phyloP scores from a whole-genome alignment of 2,113 vertebrate genomes.

The Trichechus manatus region DNA sequence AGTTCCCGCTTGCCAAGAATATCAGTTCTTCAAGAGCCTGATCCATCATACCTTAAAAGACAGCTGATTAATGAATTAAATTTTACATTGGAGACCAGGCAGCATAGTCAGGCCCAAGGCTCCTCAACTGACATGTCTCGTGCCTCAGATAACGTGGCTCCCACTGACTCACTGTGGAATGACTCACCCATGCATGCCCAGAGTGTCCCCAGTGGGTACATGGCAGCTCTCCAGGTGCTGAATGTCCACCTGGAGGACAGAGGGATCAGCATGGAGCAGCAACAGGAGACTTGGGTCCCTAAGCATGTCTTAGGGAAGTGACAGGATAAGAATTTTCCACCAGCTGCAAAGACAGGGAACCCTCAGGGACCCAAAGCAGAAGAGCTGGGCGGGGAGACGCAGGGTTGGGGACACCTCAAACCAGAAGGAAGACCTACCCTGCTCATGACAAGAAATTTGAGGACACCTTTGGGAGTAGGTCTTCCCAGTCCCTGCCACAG shows the following conservation, averaged over 20 bases:
- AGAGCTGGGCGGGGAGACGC: background rate
- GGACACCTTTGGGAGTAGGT: background rate
- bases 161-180: background rate
- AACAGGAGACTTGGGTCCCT: background rate
- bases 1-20: fast-evolving
- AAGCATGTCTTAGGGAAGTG: background rate
- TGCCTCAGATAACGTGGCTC: background rate
- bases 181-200: background rate
- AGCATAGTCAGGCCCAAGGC: background rate
- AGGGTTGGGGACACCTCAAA: background rate
- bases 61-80: background rate
- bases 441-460: background rate
- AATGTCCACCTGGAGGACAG: background rate
- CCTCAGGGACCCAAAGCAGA: background rate
- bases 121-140: background rate
- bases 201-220: background rate
- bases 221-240: background rate
- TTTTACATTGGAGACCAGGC: background rate
- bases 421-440: background rate
- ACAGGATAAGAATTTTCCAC: background rate
- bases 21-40: background rate
- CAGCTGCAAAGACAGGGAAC: background rate
- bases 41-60: background rate
- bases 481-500: background rate
- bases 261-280: background rate